phyloP scores from a whole-genome alignment of 2,113 vertebrate species.

The Hippotragus niger region DNA sequence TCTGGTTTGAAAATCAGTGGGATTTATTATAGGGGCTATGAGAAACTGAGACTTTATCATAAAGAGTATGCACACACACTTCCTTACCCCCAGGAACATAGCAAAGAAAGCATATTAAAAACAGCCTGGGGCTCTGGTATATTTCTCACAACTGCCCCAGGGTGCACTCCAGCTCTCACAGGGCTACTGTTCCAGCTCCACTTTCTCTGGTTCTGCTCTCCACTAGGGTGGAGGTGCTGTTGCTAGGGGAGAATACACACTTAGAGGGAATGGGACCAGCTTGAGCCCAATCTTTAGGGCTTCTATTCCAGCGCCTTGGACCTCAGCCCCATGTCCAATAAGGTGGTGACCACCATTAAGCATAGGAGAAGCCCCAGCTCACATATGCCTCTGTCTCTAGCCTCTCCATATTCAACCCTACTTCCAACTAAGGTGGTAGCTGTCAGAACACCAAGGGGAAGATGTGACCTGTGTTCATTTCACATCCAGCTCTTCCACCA shows the following conservation, averaged over 20 bases:
- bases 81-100: not conserved
- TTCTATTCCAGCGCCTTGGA: not conserved
- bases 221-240: not conserved
- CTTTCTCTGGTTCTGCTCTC: not conserved
- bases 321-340: not conserved
- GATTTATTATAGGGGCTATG: not conserved
- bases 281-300: not conserved
- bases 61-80: not conserved
- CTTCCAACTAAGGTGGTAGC: not conserved
- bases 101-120: not conserved
- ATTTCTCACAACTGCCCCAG: not conserved
- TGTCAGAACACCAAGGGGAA: not conserved
- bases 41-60: not conserved
- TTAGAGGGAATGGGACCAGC: not conserved
- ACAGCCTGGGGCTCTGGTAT: not conserved
- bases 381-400: not conserved
- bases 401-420: not conserved
- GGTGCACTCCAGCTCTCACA: not conserved
- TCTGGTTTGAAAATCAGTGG: not conserved
- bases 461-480: not conserved
- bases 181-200: not conserved
- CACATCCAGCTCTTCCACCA: not conserved
- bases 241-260: not conserved
- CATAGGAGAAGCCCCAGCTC: not conserved
- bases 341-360: not conserved